Evolutionary conservation across 1,140 invertebrate species (phyloP), one percentile per base, ranked within the genome.

Genomic region (Caenorhabditis briggsae): DNA sequence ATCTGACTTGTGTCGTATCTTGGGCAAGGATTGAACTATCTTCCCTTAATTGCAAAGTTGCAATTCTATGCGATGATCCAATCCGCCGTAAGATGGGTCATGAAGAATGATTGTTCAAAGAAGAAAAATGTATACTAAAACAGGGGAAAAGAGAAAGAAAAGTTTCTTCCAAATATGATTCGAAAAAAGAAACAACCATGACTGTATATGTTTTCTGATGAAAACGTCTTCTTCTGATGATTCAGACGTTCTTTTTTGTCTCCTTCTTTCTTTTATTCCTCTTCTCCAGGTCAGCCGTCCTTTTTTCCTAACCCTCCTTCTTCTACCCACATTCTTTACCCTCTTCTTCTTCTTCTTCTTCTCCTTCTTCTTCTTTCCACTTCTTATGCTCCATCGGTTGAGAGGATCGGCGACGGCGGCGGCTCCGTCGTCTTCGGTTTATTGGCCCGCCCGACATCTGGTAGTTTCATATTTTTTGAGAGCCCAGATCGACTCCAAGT

Each of bases 381-480:
- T 25, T 33, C 61, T 33, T 20, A 25, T 33, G 25, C 12, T 25
- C 61, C 8, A 48, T 16, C 6, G 41, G 43, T 5, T 33, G 11
- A n/a, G 70, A 50, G 33, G 46, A 61, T 25, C 18, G n/a, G 59
- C 23, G 58, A 78, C 18, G 70, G 43, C 43, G 33, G 33, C 64
- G 64, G 70, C 70, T 78, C 33, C 64, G 43, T 33, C 64, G 16
- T 59, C 70, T 18, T 53, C 33, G 70, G 70, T 78, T 78, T 78
- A 78, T 78, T 78, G 70, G 70, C 46, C 46, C n/a, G 20, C 18
- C 46, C 46, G n/a, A 78, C 70, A 78, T 78, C 70, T 78, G 70
- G 70, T 78, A 78, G 70, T 78, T 78, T 78, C 70, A 78, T 78
- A 50, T 78, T 78, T 78, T 78, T 78, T 50, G 70, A 78, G 46